Evolutionary conservation across 2,797 vertebrate species (phyloP).

Genomic region (Acipenser ruthenus): DNA sequence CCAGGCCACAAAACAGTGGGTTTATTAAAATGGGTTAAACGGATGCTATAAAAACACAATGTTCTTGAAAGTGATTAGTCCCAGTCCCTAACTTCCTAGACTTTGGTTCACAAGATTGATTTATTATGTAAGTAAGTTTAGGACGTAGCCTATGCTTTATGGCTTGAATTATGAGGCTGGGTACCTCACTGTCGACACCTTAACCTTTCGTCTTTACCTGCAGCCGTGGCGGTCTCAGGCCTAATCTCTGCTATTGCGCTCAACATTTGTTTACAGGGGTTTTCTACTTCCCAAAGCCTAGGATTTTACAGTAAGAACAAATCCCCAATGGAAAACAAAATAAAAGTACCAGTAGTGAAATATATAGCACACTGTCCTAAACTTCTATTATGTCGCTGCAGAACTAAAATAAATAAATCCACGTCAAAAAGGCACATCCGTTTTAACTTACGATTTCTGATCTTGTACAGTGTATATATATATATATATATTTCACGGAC

Average conservation of each 20-base stretch:
- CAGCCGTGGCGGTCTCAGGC: conserved; percentile 54
- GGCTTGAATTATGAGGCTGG: conserved; percentile 62
- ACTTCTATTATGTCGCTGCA: too few relatives aligned
- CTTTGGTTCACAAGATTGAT: conserved; percentile 43
- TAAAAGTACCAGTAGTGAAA: neutral
- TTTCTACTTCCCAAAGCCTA: conserved; percentile 37
- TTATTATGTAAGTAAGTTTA: conserved; percentile 59
- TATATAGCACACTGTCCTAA: too few relatives aligned
- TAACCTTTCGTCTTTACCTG: conserved; percentile 46
- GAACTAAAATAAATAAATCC: too few relatives aligned
- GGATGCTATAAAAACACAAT: neutral
- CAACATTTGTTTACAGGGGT: conserved; percentile 59
- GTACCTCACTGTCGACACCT: conserved; percentile 58
- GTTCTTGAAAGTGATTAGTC: neutral
- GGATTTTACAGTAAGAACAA: neutral
- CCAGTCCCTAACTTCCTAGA: neutral
- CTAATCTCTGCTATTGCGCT: conserved; percentile 46
- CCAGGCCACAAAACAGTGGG: neutral
- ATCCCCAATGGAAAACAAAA: neutral
- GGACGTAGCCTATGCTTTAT: conserved; percentile 54
- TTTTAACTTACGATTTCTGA: too few relatives aligned
- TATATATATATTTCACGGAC: too few relatives aligned
- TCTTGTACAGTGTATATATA: too few relatives aligned
- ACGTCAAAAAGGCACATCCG: too few relatives aligned
- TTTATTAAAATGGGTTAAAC: neutral